Evolutionary conservation across 2,888 invertebrate species (phyloP).

Genomic region (Piscicola geometra): DNA sequence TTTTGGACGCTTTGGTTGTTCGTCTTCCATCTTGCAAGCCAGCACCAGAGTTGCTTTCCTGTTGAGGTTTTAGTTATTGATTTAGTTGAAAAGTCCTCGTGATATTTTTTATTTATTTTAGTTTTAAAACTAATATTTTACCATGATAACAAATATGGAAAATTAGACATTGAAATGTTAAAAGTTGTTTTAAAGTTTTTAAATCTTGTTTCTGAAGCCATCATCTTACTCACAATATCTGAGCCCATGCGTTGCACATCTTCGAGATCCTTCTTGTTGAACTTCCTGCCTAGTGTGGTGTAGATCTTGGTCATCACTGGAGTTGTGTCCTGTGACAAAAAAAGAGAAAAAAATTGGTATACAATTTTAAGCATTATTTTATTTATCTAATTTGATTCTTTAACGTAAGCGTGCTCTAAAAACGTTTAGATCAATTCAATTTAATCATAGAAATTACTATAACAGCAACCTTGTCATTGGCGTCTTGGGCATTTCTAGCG

Average conservation of each 20-base stretch:
- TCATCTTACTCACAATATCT: conserved; percentile 50
- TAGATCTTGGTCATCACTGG: conserved; percentile 99
- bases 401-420: too few relatives aligned
- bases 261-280: conserved; percentile 91
- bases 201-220: too few relatives aligned
- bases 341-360: too few relatives aligned
- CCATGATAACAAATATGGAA: too few relatives aligned
- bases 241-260: conserved; percentile 89
- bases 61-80: conserved; percentile 50
- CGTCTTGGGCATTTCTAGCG: conserved; percentile 63
- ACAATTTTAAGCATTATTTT: too few relatives aligned
- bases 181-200: too few relatives aligned
- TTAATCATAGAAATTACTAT: neutral
- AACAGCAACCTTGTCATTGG: conserved; percentile 32
- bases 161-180: too few relatives aligned
- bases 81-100: neutral
- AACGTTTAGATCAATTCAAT: neutral
- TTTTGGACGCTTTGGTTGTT: conserved; percentile 76
- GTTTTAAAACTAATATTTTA: neutral
- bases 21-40: conserved; percentile 23
- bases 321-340: conserved; percentile 82
- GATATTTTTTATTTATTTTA: neutral
- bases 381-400: too few relatives aligned
- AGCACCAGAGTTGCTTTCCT: conserved; percentile 27
- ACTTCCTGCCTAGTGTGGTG: conserved; percentile 82